Base-by-base conservation (phyloP, 1,140 invertebrate genomes). In the Aporrectodea caliginosa region DNA sequence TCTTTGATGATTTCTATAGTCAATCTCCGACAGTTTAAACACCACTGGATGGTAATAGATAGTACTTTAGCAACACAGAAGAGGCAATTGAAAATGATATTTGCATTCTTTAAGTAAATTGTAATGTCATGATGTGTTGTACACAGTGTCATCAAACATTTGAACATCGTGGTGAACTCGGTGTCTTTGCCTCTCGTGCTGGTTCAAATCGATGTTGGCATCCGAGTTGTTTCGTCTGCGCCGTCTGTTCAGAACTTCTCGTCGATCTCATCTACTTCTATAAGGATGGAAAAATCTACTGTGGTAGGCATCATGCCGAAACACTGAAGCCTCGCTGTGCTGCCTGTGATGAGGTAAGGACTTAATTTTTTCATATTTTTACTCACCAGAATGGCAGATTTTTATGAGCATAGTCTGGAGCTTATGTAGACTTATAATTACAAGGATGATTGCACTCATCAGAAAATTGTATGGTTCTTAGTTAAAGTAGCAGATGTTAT, bases 191-290 rank as follows among this genome's bases (percentile, higher is more conserved):
- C 1, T 93, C 94, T 1, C 89, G 95, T 32, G 92, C 94, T 2
- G 94, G 95, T 1, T 92, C 94, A 0, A 91, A 93, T 30, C 91
- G 92, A 35, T 92, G 93, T 82, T 98, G 94, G 95, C 95, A 96
- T 90, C 96, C 96, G 16, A 92, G 92, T 72, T 99, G 97, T 89
- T 99, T 99, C 90, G 91, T 92, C 30, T 99, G 97, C 89, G 91
- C 90, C 85, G 92, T 94, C n/a, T 99, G 97, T 89, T 91, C 93
- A 82, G 95, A 98, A 88, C 91, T 98, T 29, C 92, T 99, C n/a
- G 95, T 98, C 12, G 97, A 99, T 89, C 92, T 99, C 82, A 98
- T 98, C 85, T 98, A 98, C 90, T 99, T 98, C 89, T 95, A 92
- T 85, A 91, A 94, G 82, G 92, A 94, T 81, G 85, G 86, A 1